Evolutionary conservation across 2,888 invertebrate genomes (phyloP), one percentile per base, ranked within the genome.

Genomic region (Dermolepida albohirtum): DNA sequence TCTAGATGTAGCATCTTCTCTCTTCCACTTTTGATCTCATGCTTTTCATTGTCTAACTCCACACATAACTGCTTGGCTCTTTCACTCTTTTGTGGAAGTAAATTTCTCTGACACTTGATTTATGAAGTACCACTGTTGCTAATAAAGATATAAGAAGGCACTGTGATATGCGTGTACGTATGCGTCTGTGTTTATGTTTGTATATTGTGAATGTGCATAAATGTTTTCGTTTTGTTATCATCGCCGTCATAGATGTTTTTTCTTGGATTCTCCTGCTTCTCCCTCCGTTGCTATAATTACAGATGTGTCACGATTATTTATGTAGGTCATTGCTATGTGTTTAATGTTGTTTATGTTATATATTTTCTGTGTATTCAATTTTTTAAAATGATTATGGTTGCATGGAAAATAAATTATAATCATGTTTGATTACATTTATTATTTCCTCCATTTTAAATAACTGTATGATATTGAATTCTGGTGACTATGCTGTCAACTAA

Each of bases 1-100:
- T 74, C 74, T 72, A 73, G 70, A 71, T 22, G 73, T 73, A 70
- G 72, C 69, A 54, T 71, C 55, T 62, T 74, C 72, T 70, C 70
- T 70, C 64, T 73, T 63, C 16, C 10, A 1, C 17, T 63, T 34
- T 11, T 47, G 47, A 34, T 64, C 64, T 70, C 67, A 69, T 65
- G 44, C 63, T 62, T 34, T 68, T 71, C 65, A 69, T 69, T 69
- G 68, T 69, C 66, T 54, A 52, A 63, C 57, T 67, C 27, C 49
- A 49, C 7, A 11, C n/a, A 22, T 44, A 44, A 49, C 17, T 22
- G 22, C 22, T 22, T 49, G 49, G 17, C 2, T 49, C 40, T 40
- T 40, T 14, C 17, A 40, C 40, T 54, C 40, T 14, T 54, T 54
- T 64, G 64, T 44, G 43, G 52, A 64, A 64, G 64, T 34, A 43